phyloP scores from a whole-genome alignment of 2,113 vertebrate species.

The Pseudopipra pipra region DNA sequence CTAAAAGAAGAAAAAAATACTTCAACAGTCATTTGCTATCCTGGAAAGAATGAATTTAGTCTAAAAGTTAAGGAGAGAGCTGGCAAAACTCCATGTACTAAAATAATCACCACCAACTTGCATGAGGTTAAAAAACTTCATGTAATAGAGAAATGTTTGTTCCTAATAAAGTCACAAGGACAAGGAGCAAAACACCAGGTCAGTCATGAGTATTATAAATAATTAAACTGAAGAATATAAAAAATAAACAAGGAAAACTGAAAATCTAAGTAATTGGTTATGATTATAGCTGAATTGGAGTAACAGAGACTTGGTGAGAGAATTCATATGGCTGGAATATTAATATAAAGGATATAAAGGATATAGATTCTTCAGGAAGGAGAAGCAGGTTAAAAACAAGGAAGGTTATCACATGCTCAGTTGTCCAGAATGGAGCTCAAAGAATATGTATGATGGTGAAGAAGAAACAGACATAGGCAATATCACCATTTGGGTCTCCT shows the following conservation, averaged over 20 bases:
- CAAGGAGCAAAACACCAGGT: not conserved
- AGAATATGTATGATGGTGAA: not conserved
- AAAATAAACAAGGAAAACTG: not conserved
- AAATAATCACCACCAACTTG: not conserved
- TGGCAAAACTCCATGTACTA: not conserved
- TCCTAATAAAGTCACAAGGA: not conserved
- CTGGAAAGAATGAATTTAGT: not conserved
- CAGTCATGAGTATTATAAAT: not conserved
- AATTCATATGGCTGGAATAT: not conserved
- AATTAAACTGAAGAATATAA: not conserved
- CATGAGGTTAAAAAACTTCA: not conserved
- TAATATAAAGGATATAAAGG: not conserved
- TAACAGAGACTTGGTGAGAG: not conserved
- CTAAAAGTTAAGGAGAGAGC: not conserved
- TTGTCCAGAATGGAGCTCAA: not conserved
- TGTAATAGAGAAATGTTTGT: not conserved
- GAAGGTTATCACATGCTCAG: not conserved
- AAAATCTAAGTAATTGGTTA: not conserved
- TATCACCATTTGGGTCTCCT: not conserved
- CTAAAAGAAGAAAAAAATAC: not conserved
- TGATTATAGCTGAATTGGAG: not conserved
- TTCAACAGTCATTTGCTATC: not conserved
- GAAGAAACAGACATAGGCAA: not conserved
- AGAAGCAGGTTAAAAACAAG: not conserved
- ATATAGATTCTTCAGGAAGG: not conserved